A percentile compares a stretch with the other conserved stretches of the same genome.
Conservation (phyloP, 2,888 invertebrate genomes). For the Rhingia rostrata region DNA sequence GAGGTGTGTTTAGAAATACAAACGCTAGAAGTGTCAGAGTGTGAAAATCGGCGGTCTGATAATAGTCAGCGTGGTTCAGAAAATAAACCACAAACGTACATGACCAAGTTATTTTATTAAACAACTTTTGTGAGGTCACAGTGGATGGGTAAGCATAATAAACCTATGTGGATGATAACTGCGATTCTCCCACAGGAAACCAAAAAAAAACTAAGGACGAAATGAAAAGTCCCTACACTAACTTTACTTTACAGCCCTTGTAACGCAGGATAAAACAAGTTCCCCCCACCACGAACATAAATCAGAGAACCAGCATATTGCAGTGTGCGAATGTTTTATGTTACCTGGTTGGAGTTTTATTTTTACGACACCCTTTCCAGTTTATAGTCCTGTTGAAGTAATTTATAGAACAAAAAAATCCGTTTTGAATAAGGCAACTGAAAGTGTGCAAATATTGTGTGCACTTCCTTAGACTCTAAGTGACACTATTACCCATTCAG, state of each 20-base stretch:
- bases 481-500: background rate
- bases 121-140: too few relatives aligned
- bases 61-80: too few relatives aligned
- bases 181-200: background rate
- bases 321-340: slow-evolving; percentile 50
- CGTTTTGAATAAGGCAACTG: background rate
- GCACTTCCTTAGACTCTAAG: background rate
- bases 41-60: too few relatives aligned
- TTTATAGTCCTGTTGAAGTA: slow-evolving; percentile 44
- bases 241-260: slow-evolving; percentile 24
- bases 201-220: background rate
- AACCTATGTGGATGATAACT: background rate
- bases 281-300: slow-evolving; percentile 8
- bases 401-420: slow-evolving; percentile 40
- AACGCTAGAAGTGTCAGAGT: too few relatives aligned
- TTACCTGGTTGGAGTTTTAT: slow-evolving; percentile 39
- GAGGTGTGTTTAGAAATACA: too few relatives aligned
- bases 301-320: slow-evolving; percentile 58
- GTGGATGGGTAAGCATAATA: too few relatives aligned
- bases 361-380: slow-evolving; percentile 27
- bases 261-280: slow-evolving; percentile 21
- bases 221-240: background rate
- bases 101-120: too few relatives aligned
- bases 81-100: too few relatives aligned
- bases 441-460: background rate